These are phyloP conservation scores for Stichodactyla helianthus DNA, from an alignment of 64 coral and sea anemone species.

Conservation along the genomic window DNA sequence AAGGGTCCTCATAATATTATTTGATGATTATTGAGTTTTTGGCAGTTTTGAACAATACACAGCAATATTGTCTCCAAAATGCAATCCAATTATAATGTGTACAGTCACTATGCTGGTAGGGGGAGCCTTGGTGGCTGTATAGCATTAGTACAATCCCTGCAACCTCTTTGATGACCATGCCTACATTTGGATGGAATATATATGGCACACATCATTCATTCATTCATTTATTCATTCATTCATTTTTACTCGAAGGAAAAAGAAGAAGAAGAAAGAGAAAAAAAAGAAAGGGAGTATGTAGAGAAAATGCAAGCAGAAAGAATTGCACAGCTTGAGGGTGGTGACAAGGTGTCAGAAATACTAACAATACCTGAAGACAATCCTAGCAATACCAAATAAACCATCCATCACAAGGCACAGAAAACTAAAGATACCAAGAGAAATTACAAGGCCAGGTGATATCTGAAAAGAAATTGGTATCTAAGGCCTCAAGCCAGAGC, in stretches of 20 bases:
- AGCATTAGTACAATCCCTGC: neutral
- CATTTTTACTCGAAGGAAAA: constrained; percentile 58
- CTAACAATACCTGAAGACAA: constrained; percentile 20
- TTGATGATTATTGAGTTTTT: too few species aligned
- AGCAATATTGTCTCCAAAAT: too few species aligned
- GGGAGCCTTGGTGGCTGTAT: neutral
- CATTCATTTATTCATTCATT: neutral
- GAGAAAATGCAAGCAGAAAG: constrained; percentile 75
- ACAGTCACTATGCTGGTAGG: too few species aligned
- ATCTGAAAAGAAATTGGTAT: too few species aligned
- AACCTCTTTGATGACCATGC: too few species aligned
- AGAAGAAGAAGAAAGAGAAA: constrained; percentile 89
- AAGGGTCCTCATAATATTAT: too few species aligned
- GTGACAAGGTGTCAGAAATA: constrained; percentile 9
- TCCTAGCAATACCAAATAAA: neutral
- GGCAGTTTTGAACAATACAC: too few species aligned
- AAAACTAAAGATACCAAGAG: neutral
- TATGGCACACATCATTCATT: too few species aligned
- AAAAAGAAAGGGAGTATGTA: constrained; percentile 82
- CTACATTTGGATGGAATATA: too few species aligned
- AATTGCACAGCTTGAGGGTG: constrained; percentile 86
- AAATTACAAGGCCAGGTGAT: neutral
- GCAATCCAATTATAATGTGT: too few species aligned
- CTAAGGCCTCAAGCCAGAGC: too few species aligned
- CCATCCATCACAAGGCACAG: neutral